Base-by-base conservation (phyloP, 2,797 vertebrate species). In the Kryptopterus vitreolus region DNA sequence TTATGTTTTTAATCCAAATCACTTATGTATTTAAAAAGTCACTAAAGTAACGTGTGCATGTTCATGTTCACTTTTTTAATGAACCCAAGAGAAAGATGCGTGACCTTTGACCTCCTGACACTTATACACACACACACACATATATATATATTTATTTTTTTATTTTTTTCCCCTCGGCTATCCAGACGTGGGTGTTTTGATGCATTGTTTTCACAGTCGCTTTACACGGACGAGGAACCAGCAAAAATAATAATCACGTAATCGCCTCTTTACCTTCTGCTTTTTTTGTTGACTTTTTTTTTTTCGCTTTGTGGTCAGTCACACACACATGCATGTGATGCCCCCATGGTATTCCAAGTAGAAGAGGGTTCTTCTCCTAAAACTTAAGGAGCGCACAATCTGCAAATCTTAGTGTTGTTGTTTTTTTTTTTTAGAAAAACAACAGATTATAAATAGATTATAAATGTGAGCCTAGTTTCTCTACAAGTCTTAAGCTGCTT, bases 241-340 rank as follows among this genome's bases (percentile, higher is more conserved):
- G 12, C 11, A 3, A 59, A 29, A 80, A 31, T 13, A 81, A 53
- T 38, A 35, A 48, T 6, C 0, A 70, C 38, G 43, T 48, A 80
- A 65, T 20, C 24, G 24, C 53, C 12, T 65, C 58, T 7, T 52
- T 4, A 57, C 46, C 75, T 86, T 82, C 85, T 78, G 18, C 46
- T 84, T 83, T 87, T 70, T 22, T n/a, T 29, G 31, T 33, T 73
- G 58, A 43, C 38, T 43, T 83, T 81, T 73, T 46, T 80, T n/a
- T n/a, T n/a, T n/a, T n/a, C n/a, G n/a, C 43, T 75, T 10, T 83
- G n/a, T 78, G 53, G 24, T 35, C 66, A 73, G 83, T 83, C 80
- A 79, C 71, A 20, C 53, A 59, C 24, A 53, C 10, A 52, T 52
- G 58, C 35, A 66, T 59, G 70, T 80, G 70, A 81, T 70, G 62